Evolutionary conservation across 2,888 invertebrate species (phyloP).

Genomic region (Venusia cambrica): DNA sequence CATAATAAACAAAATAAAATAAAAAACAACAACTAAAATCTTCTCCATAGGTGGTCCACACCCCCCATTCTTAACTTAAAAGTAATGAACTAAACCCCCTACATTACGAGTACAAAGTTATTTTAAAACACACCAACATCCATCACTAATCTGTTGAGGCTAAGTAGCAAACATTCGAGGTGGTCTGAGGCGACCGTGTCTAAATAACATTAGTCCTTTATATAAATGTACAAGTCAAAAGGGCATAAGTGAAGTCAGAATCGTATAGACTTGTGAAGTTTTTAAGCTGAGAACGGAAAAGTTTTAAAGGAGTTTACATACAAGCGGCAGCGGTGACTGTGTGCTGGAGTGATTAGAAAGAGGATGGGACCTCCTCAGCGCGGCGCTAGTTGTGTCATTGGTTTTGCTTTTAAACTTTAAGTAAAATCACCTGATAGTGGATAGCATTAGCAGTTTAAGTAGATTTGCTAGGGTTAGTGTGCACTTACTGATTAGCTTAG

Average conservation of each 20-base stretch:
- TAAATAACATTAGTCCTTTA: slow-evolving; percentile 62
- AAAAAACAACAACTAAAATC: neutral
- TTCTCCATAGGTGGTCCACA: slow-evolving; percentile 24
- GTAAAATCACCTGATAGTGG: slow-evolving; percentile 14
- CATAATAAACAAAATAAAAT: no score
- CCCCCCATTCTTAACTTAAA: slow-evolving; percentile 15
- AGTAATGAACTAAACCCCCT: slow-evolving; percentile 33
- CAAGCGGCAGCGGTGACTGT: slow-evolving; percentile 56
- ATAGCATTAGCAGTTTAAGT: no score
- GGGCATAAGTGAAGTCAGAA: slow-evolving; percentile 31
- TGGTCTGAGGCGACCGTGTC: slow-evolving; percentile 61
- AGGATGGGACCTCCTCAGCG: slow-evolving; percentile 62
- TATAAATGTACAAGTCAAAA: slow-evolving; percentile 37
- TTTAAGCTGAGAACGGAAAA: slow-evolving; percentile 27
- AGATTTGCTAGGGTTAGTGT: no score
- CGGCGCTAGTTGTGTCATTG: slow-evolving; percentile 56
- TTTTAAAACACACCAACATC: slow-evolving; percentile 42
- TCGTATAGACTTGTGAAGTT: slow-evolving; percentile 37
- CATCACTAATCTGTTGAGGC: slow-evolving; percentile 52
- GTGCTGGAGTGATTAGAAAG: slow-evolving; percentile 66
- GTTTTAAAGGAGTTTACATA: slow-evolving; percentile 61
- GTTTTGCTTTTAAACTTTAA: slow-evolving; percentile 37
- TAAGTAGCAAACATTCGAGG: slow-evolving; percentile 67
- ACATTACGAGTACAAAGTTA: slow-evolving; percentile 55
- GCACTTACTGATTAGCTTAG: no score